These are phyloP conservation scores for Euzophera pinguis DNA, from an alignment of 2,888 invertebrate genomes.

Conservation along the genomic window DNA sequence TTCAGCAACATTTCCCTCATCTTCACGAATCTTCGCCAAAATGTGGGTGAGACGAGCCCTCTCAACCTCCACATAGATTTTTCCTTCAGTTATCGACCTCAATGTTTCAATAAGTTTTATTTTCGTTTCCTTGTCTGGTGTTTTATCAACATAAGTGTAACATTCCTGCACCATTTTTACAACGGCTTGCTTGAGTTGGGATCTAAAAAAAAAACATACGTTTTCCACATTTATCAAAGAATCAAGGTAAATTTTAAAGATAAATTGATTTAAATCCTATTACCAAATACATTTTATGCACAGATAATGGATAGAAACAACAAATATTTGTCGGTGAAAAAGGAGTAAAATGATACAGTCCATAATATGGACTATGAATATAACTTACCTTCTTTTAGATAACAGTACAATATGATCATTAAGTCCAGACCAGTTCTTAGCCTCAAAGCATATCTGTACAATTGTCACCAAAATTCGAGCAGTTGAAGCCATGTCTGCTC, in stretches of 20 bases:
- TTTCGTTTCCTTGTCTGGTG: constrained; percentile 93
- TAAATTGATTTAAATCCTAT: too few species aligned
- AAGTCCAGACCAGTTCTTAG: constrained; percentile 94
- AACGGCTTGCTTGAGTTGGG: constrained; percentile 97
- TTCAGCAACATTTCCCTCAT: constrained; percentile 90
- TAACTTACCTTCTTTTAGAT: constrained; percentile 88
- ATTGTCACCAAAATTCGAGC: constrained; percentile 95
- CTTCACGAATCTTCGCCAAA: constrained; percentile 90
- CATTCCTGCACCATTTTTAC: constrained; percentile 98
- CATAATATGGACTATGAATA: too few species aligned
- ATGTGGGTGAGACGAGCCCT: constrained; percentile 96
- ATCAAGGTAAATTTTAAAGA: too few species aligned
- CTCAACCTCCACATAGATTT: constrained; percentile 99
- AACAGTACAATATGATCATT: constrained; percentile 95
- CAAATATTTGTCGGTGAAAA: too few species aligned
- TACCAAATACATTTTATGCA: too few species aligned
- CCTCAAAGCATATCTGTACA: constrained; percentile 94
- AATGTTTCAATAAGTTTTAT: constrained; percentile 97
- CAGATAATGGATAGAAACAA: too few species aligned
- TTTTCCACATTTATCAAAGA: too few species aligned
- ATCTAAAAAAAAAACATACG: constrained; percentile 53
- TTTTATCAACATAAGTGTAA: constrained; percentile 94
- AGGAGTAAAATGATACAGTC: too few species aligned
- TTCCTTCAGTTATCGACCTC: constrained; percentile 97
- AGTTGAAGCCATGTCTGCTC: constrained; percentile 97